phyloP scores from a whole-genome alignment of 2,888 invertebrate species.

The Calameuta idolon region DNA sequence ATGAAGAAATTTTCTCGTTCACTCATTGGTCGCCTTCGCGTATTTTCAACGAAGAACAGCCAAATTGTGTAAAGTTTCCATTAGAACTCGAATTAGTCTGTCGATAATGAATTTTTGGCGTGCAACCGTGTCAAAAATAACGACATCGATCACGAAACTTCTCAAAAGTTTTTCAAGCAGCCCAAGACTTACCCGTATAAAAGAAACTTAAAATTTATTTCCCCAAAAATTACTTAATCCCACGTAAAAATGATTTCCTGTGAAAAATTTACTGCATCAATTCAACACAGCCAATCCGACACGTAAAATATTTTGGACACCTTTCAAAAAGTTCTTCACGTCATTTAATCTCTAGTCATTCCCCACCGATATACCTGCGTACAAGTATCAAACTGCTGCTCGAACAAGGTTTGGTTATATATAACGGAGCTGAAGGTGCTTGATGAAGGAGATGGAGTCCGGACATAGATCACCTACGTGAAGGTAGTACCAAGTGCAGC shows the following conservation, averaged over 20 bases:
- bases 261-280: not conserved
- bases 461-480: not conserved
- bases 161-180: not conserved
- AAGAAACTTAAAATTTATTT: not conserved
- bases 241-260: not conserved
- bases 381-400: not conserved
- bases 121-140: not conserved
- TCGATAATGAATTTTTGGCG: not conserved
- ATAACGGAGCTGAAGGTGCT: not conserved
- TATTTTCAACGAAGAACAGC: not conserved
- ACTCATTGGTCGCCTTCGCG: not conserved
- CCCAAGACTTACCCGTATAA: not conserved
- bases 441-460: not conserved
- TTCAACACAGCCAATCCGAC: not conserved
- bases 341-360: not conserved
- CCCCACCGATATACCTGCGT: not conserved
- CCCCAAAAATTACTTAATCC: not conserved
- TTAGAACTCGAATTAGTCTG: not conserved
- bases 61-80: too few species aligned
- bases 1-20: not conserved
- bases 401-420: not conserved
- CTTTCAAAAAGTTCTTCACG: not conserved
- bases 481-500: not conserved
- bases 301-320: not conserved
- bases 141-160: not conserved